Conservation (phyloP, 2,888 invertebrate genomes). For the Euphydryas editha region DNA sequence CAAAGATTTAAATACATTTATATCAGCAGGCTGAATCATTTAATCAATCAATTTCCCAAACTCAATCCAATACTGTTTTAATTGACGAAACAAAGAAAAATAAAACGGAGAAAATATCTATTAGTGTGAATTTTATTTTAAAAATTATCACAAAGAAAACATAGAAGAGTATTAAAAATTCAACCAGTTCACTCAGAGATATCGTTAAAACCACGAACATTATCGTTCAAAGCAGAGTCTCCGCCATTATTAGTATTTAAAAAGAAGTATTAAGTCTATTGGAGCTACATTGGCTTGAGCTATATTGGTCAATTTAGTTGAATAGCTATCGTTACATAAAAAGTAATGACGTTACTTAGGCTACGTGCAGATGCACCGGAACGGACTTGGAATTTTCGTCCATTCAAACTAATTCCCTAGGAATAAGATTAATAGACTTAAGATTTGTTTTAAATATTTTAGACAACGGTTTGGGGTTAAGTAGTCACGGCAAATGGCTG, state of each 20-base stretch:
- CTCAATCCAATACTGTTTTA: not conserved
- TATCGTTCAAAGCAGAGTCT: slow-evolving; percentile 46
- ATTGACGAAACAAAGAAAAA: slow-evolving; percentile 1
- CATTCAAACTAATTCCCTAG: slow-evolving; percentile 11
- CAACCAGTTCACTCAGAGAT: slow-evolving; percentile 34
- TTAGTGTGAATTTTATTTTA: slow-evolving; percentile 13
- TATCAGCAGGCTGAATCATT: too few relatives aligned
- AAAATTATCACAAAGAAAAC: slow-evolving; percentile 32
- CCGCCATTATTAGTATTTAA: slow-evolving; percentile 49
- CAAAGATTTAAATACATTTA: too few relatives aligned
- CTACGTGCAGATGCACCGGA: slow-evolving; percentile 52
- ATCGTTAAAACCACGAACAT: slow-evolving; percentile 42
- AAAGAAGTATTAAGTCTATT: slow-evolving; percentile 51
- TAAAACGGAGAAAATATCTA: not conserved
- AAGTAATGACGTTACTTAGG: slow-evolving; percentile 60
- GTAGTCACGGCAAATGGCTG: too few relatives aligned
- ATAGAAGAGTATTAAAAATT: slow-evolving; percentile 49
- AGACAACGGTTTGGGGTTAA: not conserved
- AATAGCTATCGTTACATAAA: slow-evolving; percentile 73
- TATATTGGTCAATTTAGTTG: slow-evolving; percentile 63
- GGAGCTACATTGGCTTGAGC: slow-evolving; percentile 49
- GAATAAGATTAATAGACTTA: not conserved
- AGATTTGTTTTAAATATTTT: too few relatives aligned
- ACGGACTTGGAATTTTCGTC: slow-evolving; percentile 27
- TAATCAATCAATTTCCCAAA: too few relatives aligned